A percentile compares a stretch with the other conserved stretches of the same genome.
Conservation (phyloP, 2,113 vertebrate species). For the Mesitornis unicolor region DNA sequence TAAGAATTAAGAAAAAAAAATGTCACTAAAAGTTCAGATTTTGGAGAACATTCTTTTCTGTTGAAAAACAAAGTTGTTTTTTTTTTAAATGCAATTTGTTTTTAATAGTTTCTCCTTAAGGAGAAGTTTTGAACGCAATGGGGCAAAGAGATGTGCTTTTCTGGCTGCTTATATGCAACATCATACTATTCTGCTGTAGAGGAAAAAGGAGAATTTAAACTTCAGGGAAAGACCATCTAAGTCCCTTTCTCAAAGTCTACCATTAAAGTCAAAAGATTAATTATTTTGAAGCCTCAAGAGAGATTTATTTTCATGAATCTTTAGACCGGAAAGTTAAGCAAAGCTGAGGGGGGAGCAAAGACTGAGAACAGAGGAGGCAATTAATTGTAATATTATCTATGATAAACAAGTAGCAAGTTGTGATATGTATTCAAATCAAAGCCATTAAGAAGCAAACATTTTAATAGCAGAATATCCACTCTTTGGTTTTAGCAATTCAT, state of each 20-base stretch:
- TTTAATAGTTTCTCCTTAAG: background rate
- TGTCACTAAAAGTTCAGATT: background rate
- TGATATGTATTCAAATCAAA: background rate
- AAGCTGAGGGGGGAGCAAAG: background rate
- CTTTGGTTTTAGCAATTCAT: background rate
- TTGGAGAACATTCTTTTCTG: background rate
- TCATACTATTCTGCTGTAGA: background rate
- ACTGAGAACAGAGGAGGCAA: background rate
- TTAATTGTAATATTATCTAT: background rate
- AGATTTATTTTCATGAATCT: background rate
- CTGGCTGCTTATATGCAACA: background rate
- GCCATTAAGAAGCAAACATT: background rate
- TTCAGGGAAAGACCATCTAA: background rate
- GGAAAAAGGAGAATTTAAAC: background rate
- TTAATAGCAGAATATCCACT: background rate
- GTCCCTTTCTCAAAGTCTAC: background rate
- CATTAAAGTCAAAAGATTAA: background rate
- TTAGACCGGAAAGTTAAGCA: background rate
- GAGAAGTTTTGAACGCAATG: background rate
- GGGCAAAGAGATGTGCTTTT: background rate
- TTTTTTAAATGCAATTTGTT: background rate
- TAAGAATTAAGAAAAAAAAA: background rate
- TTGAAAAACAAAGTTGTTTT: background rate
- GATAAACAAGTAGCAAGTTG: background rate
- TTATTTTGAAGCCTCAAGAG: background rate